Percentiles rank a stretch among this genome's conserved stretches.
These are phyloP conservation scores for Apocheima hispidaria DNA, from an alignment of 2,888 invertebrate genomes.

Conservation along the genomic window DNA sequence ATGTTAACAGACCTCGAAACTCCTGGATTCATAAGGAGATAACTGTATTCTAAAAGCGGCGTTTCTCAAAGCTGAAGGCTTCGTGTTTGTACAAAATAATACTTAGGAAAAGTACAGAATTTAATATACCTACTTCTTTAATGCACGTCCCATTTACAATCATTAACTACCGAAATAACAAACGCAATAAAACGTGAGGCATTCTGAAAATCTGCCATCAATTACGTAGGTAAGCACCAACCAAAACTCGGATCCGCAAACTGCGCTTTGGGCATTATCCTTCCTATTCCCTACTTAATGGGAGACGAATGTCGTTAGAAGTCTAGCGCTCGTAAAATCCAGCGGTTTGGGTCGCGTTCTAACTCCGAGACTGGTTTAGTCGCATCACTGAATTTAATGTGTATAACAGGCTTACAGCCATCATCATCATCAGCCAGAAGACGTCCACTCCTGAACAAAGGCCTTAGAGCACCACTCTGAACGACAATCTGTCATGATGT, in stretches of 20 bases:
- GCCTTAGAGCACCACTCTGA: too few relatives aligned
- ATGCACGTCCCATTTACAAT: conserved; percentile 20
- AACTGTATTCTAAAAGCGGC: background rate
- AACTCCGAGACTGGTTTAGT: conserved; percentile 48
- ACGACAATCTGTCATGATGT: too few relatives aligned
- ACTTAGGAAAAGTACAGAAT: background rate
- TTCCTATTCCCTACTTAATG: conserved; percentile 78
- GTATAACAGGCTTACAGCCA: too few relatives aligned
- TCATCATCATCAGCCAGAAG: too few relatives aligned
- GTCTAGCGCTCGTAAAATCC: conserved; percentile 79
- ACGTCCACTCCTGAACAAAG: too few relatives aligned
- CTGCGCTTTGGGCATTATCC: conserved; percentile 77
- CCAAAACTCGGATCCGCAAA: conserved; percentile 76
- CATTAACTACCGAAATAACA: conserved; percentile 40
- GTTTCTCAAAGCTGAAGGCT: background rate
- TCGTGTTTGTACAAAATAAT: background rate
- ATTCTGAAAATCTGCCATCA: conserved; percentile 66
- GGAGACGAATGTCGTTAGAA: conserved; percentile 81
- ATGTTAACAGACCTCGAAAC: too few relatives aligned
- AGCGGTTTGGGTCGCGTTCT: conserved; percentile 62
- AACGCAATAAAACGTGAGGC: conserved; percentile 48
- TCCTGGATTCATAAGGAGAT: too few relatives aligned
- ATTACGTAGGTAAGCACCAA: conserved; percentile 67
- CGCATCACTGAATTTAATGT: background rate
- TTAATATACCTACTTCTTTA: background rate